Percentiles rank a stretch among this genome's conserved stretches.
These are phyloP conservation scores for Agrilus cyanescens DNA, from an alignment of 2,888 invertebrate species.

Conservation along the genomic window DNA sequence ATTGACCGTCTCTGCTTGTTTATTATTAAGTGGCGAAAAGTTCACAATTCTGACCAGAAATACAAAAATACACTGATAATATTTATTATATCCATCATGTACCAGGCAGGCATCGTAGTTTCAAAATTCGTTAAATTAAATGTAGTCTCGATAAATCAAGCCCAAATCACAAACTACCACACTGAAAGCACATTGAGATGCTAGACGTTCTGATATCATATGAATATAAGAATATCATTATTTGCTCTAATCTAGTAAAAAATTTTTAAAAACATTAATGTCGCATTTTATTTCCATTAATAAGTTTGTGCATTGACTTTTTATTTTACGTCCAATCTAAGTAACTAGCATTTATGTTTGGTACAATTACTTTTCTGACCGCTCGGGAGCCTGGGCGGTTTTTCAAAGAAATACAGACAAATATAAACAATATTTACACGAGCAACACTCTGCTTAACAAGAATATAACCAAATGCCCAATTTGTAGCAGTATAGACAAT, in stretches of 20 bases:
- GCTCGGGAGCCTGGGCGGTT: too few relatives aligned
- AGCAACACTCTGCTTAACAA: too few relatives aligned
- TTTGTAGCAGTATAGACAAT: too few relatives aligned
- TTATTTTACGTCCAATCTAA: slow-evolving; percentile 1
- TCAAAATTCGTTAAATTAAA: slow-evolving; percentile 2
- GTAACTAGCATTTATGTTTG: too few relatives aligned
- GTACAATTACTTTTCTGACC: too few relatives aligned
- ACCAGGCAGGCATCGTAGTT: slow-evolving; percentile 25
- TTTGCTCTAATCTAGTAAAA: slow-evolving; percentile 30
- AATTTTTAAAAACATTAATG: slow-evolving; percentile 29
- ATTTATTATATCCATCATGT: slow-evolving; percentile 31
- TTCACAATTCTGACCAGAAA: slow-evolving; percentile 17
- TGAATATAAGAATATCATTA: slow-evolving; percentile 34
- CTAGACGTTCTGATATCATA: slow-evolving; percentile 28
- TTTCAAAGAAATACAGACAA: too few relatives aligned
- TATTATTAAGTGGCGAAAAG: too few relatives aligned
- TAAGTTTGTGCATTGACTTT: slow-evolving; percentile 36
- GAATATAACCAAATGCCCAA: too few relatives aligned
- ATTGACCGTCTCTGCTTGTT: neutral
- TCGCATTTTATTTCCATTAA: slow-evolving; percentile 24
- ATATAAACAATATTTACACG: too few relatives aligned
- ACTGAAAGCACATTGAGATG: slow-evolving; percentile 36
- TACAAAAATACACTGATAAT: slow-evolving; percentile 39
- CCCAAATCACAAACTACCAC: slow-evolving; percentile 27
- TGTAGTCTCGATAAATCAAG: neutral